Base-by-base conservation (phyloP, 2,797 vertebrate genomes). In the Rhynchonycteris naso region DNA sequence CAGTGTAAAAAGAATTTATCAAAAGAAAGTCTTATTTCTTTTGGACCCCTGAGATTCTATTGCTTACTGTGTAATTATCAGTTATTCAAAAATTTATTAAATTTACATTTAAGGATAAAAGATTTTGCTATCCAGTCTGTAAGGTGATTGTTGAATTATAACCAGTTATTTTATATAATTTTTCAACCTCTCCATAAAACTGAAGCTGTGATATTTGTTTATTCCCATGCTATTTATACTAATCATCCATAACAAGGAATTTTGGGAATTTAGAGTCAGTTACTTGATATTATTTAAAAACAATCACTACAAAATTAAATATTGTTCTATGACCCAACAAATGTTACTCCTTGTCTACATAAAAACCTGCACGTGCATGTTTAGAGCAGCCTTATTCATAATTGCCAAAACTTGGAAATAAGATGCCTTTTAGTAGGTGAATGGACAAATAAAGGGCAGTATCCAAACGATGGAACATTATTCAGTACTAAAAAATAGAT, bases 261-360 rank as follows among this genome's bases (percentile, higher is more conserved):
- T 94, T 80, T 63, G 19, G 12, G 0, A 35, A 84, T 35, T 96
- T 79, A 86, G n/a, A 80, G 69, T 92, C 19, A 85, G 10, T 91
- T 16, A 59, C 86, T 94, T 75, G 30, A 74, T 81, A 58, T 74
- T 91, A 65, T 69, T 63, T 0, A 8, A n/a, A 86, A 84, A 47
- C 9, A 43, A 43, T 74, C 4, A 38, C 65, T 92, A 69, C 9
- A 50, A 43, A 92, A 68, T 33, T n/a, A 65, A 76, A 22, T 35
- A 38, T 30, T 33, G 30, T 82, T 66, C 75, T 91, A 56, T 50
- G 38, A 52, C 35, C 24, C 33, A 92, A 26, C n/a, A 61, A 78
- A 6, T 78, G 24, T 28, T 13, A 86, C 15, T 50, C 3, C 13
- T 14, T 78, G 30, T 18, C 50, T 28, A 43, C 33, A 33, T 21